Evolutionary conservation across 2,113 vertebrate species (phyloP), one percentile per base, ranked within the genome.

Genomic region (Aegotheles bennettii): DNA sequence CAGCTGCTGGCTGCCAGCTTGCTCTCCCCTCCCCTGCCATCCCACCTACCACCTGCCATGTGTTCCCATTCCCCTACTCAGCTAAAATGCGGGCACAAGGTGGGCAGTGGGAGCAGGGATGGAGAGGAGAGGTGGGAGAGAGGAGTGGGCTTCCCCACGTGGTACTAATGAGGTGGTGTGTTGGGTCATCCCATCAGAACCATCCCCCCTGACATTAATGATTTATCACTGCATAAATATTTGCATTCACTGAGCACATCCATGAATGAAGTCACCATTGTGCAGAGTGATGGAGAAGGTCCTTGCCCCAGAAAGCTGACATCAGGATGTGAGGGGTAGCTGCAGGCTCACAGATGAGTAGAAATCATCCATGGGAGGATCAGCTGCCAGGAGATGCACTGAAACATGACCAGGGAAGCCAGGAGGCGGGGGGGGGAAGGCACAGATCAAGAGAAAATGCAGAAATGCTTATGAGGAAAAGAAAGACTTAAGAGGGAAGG

Each of bases 331-430:
- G 1, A 73, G 53, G 61, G 36, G n/a, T 86, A 54, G 18, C 59
- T 16, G 2, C 25, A 35, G 50, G 38, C 29, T 70, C 54, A 5
- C 7, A 0, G 1, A 53, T 0, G 0, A 35, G n/a, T 69, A 70
- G 50, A 86, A 88, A 67, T 65, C 36, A 43, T 23, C 79, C 2
- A 0, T 45, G 63, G 47, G 64, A 90, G 68, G 36, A 87, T 42
- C 57, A 87, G 53, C 57, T 95, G 81, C 73, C 43, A 36, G 31
- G 71, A 24, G 42, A 45, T 24, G 53, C 23, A 7, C 16, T 24
- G 36, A 53, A 56, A 69, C 33, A 18, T 1, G 2, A 48, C 40
- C 50, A 19, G 42, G 25, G 53, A 10, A 42, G 42, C 42, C 1
- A 2, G 29, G 43, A 82, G 15, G 42, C 42, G 1, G 2, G 29